Percentiles rank a stretch among this genome's conserved stretches.
Conservation (phyloP, 2,113 vertebrate genomes). For the Vanacampus margaritifer region DNA sequence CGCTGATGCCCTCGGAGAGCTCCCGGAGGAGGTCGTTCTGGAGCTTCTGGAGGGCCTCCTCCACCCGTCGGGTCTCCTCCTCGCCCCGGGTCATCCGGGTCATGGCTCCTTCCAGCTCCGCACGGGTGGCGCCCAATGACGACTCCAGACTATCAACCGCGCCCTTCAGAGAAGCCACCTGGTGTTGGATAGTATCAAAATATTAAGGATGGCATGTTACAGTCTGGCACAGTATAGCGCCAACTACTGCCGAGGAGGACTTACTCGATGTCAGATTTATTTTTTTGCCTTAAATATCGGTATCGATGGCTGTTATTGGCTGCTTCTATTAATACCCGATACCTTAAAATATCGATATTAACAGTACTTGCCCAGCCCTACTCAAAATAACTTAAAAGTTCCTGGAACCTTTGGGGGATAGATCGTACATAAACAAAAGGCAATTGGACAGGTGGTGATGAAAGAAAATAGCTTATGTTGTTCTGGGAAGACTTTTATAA, state of each 20-base stretch:
- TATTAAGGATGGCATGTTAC: neutral
- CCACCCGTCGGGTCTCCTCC: slow-evolving; percentile 80
- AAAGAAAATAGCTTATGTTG: neutral
- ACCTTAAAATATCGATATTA: no score
- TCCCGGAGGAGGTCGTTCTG: slow-evolving; percentile 89
- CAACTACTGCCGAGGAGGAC: neutral
- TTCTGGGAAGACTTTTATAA: neutral
- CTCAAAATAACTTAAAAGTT: neutral
- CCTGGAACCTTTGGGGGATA: neutral
- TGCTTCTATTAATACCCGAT: no score
- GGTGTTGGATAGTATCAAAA: neutral
- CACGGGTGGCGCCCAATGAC: slow-evolving; percentile 74
- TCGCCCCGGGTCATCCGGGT: slow-evolving; percentile 80
- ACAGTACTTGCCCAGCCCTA: no score
- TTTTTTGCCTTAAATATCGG: no score
- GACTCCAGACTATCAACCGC: slow-evolving; percentile 80
- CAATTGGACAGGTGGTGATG: neutral
- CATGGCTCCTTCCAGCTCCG: slow-evolving; percentile 78
- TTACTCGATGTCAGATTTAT: no score
- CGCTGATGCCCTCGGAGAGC: slow-evolving; percentile 83
- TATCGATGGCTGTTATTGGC: no score
- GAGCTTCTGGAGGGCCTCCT: slow-evolving; percentile 89
- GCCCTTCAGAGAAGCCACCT: slow-evolving; percentile 82
- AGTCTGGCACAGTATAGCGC: no score
- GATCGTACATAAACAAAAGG: neutral